Percentiles rank a stretch among this genome's conserved stretches.
phyloP scores from a whole-genome alignment of 1,140 invertebrate species.

The Platyscapa corneri region DNA sequence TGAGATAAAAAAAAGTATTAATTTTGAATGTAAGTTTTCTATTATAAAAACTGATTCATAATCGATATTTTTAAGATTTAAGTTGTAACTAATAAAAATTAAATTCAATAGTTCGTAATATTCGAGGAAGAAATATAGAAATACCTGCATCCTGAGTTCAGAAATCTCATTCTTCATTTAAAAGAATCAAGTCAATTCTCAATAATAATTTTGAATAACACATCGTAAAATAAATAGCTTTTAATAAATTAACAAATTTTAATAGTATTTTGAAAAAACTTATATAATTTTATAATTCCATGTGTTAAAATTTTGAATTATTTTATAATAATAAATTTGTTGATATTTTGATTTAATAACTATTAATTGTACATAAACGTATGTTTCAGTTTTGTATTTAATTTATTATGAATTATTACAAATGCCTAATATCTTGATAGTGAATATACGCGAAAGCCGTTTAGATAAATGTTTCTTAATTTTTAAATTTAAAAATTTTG shows the following conservation, averaged over 20 bases:
- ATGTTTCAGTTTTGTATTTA: too few species aligned
- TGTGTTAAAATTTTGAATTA: neutral
- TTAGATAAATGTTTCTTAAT: neutral
- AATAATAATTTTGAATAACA: conserved; percentile 68
- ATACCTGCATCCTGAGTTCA: conserved; percentile 43
- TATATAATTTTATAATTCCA: neutral
- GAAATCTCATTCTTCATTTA: conserved; percentile 56
- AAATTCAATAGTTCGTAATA: conserved; percentile 62
- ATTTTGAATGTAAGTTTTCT: conserved; percentile 63
- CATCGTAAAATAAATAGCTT: neutral
- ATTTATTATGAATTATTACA: too few species aligned
- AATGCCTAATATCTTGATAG: too few species aligned
- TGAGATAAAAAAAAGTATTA: conserved; percentile 62
- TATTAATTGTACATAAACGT: neutral
- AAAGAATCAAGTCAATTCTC: conserved; percentile 62
- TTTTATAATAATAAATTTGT: neutral
- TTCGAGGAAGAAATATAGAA: conserved; percentile 59
- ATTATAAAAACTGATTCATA: conserved; percentile 10
- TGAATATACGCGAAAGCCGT: too few species aligned
- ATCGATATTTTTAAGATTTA: conserved; percentile 42
- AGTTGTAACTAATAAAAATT: conserved; percentile 27
- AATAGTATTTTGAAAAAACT: too few species aligned
- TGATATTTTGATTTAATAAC: neutral
- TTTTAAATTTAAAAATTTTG: neutral
- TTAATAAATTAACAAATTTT: too few species aligned